These are phyloP conservation scores for Sphenodon punctatus DNA, from an alignment of 2,797 vertebrate species.

Conservation along the genomic window DNA sequence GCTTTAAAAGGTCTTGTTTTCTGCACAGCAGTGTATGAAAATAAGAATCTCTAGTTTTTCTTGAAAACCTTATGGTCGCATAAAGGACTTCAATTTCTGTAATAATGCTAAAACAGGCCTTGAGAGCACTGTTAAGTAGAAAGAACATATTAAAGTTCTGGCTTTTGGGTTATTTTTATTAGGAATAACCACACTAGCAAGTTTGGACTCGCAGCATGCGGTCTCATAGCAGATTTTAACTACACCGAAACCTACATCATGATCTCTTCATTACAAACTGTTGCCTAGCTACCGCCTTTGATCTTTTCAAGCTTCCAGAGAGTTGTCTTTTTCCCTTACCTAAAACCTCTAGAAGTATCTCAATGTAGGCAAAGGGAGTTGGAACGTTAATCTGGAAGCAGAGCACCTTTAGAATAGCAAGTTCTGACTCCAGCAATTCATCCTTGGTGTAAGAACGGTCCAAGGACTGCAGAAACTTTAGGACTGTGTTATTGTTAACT, in stretches of 20 bases:
- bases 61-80: too few relatives aligned
- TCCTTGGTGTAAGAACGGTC: conserved; percentile 81
- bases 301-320: background rate
- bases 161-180: background rate
- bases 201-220: background rate
- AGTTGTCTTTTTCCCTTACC: conserved; percentile 74
- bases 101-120: too few relatives aligned
- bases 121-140: background rate
- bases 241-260: accelerated
- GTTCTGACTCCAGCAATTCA: conserved; percentile 85
- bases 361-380: conserved; percentile 86
- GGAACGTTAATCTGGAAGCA: conserved; percentile 82
- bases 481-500: conserved; percentile 79
- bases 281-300: background rate
- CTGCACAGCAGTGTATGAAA: too few relatives aligned
- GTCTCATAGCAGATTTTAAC: accelerated
- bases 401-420: conserved; percentile 86
- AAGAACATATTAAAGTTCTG: background rate
- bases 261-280: background rate
- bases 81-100: too few relatives aligned
- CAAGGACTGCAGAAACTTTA: conserved; percentile 82
- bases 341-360: conserved; percentile 91
- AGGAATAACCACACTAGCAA: background rate
- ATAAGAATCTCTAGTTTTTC: too few relatives aligned
- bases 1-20: too few relatives aligned